phyloP scores from a whole-genome alignment of 2,113 vertebrate genomes.

The Conger conger region DNA sequence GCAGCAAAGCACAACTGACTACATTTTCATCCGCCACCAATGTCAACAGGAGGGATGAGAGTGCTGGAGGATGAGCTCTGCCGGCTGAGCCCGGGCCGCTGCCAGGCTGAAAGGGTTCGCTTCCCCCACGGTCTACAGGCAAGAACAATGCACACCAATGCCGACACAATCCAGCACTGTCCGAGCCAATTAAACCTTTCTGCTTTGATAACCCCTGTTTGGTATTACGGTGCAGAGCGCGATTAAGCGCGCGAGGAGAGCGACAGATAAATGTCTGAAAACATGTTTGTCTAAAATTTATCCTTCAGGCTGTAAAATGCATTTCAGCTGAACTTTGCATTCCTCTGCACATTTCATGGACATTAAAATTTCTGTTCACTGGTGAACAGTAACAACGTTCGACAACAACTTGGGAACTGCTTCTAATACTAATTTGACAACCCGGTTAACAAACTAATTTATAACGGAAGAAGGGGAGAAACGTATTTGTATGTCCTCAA shows the following conservation, averaged over 20 bases:
- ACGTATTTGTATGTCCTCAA: neutral
- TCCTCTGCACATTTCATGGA: neutral
- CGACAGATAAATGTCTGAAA: neutral
- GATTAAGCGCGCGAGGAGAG: neutral
- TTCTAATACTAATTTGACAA: neutral
- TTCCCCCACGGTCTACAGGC: constrained; percentile 38
- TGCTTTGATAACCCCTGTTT: constrained; percentile 11
- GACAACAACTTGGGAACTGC: neutral
- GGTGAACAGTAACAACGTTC: neutral
- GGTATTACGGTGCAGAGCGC: neutral
- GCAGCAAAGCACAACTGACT: neutral
- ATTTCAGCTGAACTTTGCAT: neutral
- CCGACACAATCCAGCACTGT: constrained; percentile 35
- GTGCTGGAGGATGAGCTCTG: neutral
- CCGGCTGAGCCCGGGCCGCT: neutral
- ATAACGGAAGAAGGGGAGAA: neutral
- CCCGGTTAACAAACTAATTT: neutral
- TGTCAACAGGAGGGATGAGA: constrained; percentile 6
- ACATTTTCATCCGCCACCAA: neutral
- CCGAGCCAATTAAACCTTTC: constrained; percentile 38
- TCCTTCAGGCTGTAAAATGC: neutral
- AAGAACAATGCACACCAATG: constrained; percentile 47
- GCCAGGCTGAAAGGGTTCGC: constrained; percentile 16
- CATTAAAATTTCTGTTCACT: neutral
- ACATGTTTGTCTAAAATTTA: neutral